Evolutionary conservation across 2,888 invertebrate genomes (phyloP).

Genomic region (Oscheius sp.): DNA sequence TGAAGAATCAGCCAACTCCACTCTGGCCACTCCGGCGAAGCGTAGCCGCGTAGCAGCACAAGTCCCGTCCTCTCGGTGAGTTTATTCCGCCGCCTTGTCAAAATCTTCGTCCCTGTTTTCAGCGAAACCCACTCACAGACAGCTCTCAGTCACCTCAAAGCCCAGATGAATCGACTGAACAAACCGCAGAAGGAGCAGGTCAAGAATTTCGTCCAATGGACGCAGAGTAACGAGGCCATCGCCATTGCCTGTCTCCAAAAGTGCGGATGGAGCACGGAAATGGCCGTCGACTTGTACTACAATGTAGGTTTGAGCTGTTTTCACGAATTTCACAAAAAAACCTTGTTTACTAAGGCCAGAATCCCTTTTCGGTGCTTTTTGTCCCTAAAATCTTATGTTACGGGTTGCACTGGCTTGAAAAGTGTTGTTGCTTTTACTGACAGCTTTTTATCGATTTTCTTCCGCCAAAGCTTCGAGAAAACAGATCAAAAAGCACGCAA

Average conservation of each 20-base stretch:
- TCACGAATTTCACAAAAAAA: background rate
- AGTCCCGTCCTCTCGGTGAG: background rate
- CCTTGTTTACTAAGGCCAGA: too few species aligned
- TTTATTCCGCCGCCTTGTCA: background rate
- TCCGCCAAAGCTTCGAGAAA: too few species aligned
- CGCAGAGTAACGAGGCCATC: constrained; percentile 23
- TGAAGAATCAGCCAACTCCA: constrained; percentile 2
- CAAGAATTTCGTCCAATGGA: constrained; percentile 30
- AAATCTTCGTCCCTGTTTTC: background rate
- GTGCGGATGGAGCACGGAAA: constrained; percentile 68
- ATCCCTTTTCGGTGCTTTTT: too few species aligned
- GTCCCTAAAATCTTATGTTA: too few species aligned
- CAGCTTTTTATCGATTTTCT: too few species aligned
- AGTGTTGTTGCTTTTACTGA: too few species aligned
- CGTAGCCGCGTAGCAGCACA: background rate
- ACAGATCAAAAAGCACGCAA: too few species aligned
- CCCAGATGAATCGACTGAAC: background rate
- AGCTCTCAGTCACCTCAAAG: background rate
- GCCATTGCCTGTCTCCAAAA: constrained; percentile 63
- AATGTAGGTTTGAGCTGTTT: background rate
- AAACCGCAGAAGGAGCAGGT: constrained; percentile 16
- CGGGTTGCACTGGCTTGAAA: too few species aligned
- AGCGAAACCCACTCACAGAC: background rate
- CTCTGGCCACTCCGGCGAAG: constrained; percentile 16
- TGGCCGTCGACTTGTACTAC: background rate